Percentiles rank a stretch among this genome's conserved stretches.
Evolutionary conservation across 53 echinoderm and acorn worm genomes (phyloP).

Genomic region (Luidia sarsii): DNA sequence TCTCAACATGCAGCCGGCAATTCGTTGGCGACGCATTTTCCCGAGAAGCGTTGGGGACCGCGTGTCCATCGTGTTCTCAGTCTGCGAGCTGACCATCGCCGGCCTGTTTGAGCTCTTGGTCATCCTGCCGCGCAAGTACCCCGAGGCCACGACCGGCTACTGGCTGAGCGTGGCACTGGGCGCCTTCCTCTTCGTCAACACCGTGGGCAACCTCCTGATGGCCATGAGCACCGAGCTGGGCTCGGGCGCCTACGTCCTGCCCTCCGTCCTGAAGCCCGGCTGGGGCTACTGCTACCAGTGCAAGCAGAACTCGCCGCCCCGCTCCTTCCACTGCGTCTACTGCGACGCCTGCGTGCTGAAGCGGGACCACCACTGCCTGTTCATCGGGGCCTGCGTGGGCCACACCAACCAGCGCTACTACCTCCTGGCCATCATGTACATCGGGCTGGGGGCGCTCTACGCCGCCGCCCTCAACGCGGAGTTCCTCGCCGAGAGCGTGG

Average conservation of each 20-base stretch:
- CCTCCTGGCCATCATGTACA: constrained; percentile 75
- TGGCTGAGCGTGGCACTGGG: constrained; percentile 74
- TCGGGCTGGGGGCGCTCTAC: constrained; percentile 65
- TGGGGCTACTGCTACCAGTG: constrained; percentile 81
- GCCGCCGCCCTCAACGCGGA: constrained; percentile 85
- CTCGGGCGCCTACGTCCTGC: constrained; percentile 56
- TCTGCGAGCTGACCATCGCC: constrained; percentile 48
- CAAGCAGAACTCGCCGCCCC: constrained; percentile 76
- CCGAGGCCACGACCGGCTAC: constrained; percentile 52
- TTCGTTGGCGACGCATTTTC: constrained; percentile 60
- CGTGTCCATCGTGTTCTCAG: constrained; percentile 52
- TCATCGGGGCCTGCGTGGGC: constrained; percentile 82
- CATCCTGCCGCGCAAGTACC: constrained; percentile 77
- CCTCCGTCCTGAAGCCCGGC: constrained; percentile 75
- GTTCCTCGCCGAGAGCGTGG: constrained; percentile 57
- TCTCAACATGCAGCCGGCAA: constrained; percentile 42
- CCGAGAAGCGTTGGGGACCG: constrained; percentile 51
- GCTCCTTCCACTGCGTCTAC: constrained; percentile 74
- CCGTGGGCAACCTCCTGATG: constrained; percentile 79
- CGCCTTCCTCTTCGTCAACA: constrained; percentile 71
- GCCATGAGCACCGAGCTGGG: constrained; percentile 73
- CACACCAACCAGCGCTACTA: constrained; percentile 85
- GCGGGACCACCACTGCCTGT: constrained; percentile 88
- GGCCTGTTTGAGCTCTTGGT: constrained; percentile 71
- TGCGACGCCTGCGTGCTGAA: constrained; percentile 75